Base-by-base conservation (phyloP, 2,113 vertebrate species). In the Isichthys henryi region DNA sequence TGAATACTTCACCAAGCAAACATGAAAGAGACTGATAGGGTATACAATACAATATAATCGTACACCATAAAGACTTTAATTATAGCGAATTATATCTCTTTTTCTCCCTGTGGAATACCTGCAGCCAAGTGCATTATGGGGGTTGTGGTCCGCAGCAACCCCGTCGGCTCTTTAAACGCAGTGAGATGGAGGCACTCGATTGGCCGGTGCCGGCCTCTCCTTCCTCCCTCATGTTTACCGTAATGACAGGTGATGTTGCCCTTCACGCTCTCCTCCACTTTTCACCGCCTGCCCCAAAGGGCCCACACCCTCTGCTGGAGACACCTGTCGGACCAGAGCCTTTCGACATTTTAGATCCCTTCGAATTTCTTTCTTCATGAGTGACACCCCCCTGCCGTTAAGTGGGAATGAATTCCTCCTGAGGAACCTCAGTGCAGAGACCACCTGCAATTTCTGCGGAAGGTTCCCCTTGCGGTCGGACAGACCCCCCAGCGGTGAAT, bases 211-310 rank as follows among this genome's bases (percentile, higher is more conserved):
- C 15, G 27, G 17, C 88, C 9, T 49, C 13, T 43, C 80, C 39
- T 48, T 46, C 35, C n/a, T 53, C 77, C 35, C 48, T 77, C 10
- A 39, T 85, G 80, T 89, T 89, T 89, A 62, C 88, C 58, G 80
- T 89, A 85, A 89, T 80, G 39, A 89, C 43, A 39, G 88, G 11
- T 27, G 21, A 56, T 10, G 49, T 7, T 17, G 17, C 74, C 88
- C 19, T n/a, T 50, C 31, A 13, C 45, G 43, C 82, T 84, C 39
- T 3, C 43, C 43, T n/a, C 13, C 82, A 23, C 43, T 48, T 4
- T 48, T 23, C 82, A 9, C 45, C 21, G 2, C 58, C 23, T 17
- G 23, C 23, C 58, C 43, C 21, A 23, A 15, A 46, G 43, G 43
- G 7, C 4, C 9, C 9, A 50, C 35, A 0, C 21, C 52, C 77